Evolutionary conservation across 2,888 invertebrate genomes (phyloP).

Genomic region (Caenorhabditis angaria): DNA sequence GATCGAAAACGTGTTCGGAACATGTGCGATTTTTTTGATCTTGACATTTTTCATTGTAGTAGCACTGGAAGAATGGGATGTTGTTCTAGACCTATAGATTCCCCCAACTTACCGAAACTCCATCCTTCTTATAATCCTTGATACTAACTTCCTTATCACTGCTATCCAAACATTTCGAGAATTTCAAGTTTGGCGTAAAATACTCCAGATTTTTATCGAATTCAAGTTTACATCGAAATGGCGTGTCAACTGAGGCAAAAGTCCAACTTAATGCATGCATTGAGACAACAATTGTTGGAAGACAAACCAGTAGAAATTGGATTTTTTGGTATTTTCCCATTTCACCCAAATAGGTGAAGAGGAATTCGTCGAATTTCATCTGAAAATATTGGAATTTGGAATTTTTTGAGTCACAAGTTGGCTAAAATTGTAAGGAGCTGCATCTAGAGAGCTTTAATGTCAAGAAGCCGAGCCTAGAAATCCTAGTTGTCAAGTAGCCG

Average conservation of each 20-base stretch:
- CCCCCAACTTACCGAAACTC: slow-evolving; percentile 42
- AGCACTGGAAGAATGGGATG: slow-evolving; percentile 33
- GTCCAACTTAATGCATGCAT: slow-evolving; percentile 72
- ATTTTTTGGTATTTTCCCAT: slow-evolving; percentile 66
- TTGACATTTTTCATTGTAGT: slow-evolving; percentile 30
- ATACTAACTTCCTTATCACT: slow-evolving; percentile 26
- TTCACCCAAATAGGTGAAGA: slow-evolving; percentile 70
- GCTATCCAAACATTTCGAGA: slow-evolving; percentile 42
- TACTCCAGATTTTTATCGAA: slow-evolving; percentile 46
- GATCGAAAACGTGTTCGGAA: slow-evolving; percentile 61
- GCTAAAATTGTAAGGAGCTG: too few species aligned
- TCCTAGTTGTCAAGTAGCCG: too few species aligned
- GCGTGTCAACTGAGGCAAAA: slow-evolving; percentile 66
- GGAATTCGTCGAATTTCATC: slow-evolving; percentile 72
- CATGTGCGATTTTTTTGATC: slow-evolving; percentile 25
- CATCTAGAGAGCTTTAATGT: too few species aligned
- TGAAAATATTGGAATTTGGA: slow-evolving; percentile 5
- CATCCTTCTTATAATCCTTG: slow-evolving; percentile 21
- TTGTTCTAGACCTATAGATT: background rate
- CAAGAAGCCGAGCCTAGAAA: too few species aligned
- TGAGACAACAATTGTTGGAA: slow-evolving; percentile 70
- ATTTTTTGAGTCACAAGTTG: too few species aligned
- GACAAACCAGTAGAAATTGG: slow-evolving; percentile 70
- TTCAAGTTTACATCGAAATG: slow-evolving; percentile 59
- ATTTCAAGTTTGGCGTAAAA: slow-evolving; percentile 37